Evolutionary conservation across 2,797 vertebrate species (phyloP), one percentile per base, ranked within the genome.

Genomic region (Monodelphis domestica): DNA sequence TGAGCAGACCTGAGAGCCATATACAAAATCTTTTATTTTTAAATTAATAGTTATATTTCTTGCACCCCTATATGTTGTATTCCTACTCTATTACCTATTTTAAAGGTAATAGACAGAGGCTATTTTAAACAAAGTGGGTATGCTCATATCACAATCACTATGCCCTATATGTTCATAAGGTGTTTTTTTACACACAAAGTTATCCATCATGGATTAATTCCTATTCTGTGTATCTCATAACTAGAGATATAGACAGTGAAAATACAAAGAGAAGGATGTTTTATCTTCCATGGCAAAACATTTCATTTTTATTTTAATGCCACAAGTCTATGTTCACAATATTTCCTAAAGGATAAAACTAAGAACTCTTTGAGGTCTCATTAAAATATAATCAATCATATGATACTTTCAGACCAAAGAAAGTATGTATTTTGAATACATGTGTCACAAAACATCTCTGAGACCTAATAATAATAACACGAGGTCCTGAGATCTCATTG

Each of bases 291-390:
- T 94, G 33, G 12, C 24, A 90, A 92, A 21, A n/a, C 51, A 93
- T 95, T 94, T 63, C 38, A 89, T 94, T 84, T 56, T 94, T 89
- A 91, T 88, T 90, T 92, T 89, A 93, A 53, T 91, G 51, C 50
- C 59, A 52, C 2, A 53, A 54, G 12, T 7, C 21, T 95, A 53
- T 59, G 2, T 78, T 93, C 24, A 90, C 54, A 56, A 10, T 92
- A 11, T 70, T 91, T 93, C 87, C 90, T 91, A 53, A 70, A 91
- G 51, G 30, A 54, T 88, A 54, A 94, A 53, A 10, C 93, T 78
- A 84, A 21, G 9, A 84, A 50, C 38, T 50, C 50, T 78, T 21
- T 12, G 5, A 50, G 28, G 21, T 84, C 9, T 50, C 45, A 78
- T 45, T 45, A 95, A 90, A 88, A 89, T 90, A 30, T 57, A 21